phyloP scores from a whole-genome alignment of 2,797 vertebrate species.

The Mus spretus region DNA sequence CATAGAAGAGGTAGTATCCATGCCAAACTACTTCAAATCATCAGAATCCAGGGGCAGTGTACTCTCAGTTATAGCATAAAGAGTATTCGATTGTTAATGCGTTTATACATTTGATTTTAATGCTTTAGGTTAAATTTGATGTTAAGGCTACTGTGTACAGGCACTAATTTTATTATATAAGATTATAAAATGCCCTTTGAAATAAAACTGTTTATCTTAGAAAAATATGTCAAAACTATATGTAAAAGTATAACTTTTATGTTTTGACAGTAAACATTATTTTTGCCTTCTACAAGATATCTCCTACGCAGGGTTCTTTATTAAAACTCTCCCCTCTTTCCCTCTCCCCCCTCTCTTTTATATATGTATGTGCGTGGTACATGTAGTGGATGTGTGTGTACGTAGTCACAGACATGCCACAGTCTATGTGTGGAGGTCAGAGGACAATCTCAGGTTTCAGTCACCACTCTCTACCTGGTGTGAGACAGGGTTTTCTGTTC shows the following conservation, averaged over 20 bases:
- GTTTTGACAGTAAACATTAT: not conserved
- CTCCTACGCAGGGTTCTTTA: not conserved
- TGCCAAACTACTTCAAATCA: constrained; percentile 77
- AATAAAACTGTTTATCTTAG: constrained; percentile 62
- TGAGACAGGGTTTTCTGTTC: not conserved
- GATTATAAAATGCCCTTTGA: constrained; percentile 69
- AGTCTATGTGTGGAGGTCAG: not conserved
- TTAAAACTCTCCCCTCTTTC: not conserved
- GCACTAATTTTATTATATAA: constrained; percentile 71
- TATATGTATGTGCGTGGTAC: not conserved
- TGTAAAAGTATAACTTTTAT: not conserved
- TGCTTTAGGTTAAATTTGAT: not conserved
- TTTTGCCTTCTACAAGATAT: not conserved
- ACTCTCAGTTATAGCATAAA: constrained; percentile 45
- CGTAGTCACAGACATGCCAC: not conserved
- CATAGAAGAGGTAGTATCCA: constrained; percentile 57
- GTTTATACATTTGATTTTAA: constrained; percentile 48
- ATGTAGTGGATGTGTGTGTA: not conserved
- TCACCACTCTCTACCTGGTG: not conserved
- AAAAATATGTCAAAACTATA: not conserved
- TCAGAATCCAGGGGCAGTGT: constrained; percentile 57
- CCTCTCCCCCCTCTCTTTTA: not conserved
- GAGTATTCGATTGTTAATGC: constrained; percentile 28
- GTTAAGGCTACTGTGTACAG: constrained; percentile 20
- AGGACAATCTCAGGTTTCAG: not conserved